These are phyloP conservation scores for Pantherophis guttatus DNA, from an alignment of 2,113 vertebrate genomes.

Conservation along the genomic window DNA sequence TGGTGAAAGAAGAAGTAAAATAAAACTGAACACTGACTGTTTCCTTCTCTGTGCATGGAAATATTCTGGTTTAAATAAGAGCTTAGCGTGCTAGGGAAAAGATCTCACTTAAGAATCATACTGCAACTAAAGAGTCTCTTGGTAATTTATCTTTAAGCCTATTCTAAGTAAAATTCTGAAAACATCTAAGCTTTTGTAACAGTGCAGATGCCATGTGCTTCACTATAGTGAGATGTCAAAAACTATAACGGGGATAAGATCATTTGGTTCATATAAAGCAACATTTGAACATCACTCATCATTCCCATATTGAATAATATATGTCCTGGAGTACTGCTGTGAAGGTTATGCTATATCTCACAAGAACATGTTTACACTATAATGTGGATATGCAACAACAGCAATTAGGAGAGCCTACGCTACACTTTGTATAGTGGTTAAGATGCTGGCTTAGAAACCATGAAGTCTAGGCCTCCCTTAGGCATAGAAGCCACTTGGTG, in stretches of 20 bases:
- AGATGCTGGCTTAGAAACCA: neutral
- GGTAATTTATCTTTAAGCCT: neutral
- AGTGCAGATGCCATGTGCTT: neutral
- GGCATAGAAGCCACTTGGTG: neutral
- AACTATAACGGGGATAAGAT: accelerated
- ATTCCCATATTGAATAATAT: neutral
- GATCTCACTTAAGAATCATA: neutral
- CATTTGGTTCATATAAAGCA: neutral
- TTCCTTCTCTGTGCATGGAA: neutral
- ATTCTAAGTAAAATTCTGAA: neutral
- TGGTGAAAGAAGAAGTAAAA: neutral
- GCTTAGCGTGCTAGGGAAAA: neutral
- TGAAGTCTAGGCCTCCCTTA: neutral
- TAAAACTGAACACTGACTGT: neutral
- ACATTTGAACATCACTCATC: neutral
- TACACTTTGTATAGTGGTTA: neutral
- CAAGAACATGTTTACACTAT: neutral
- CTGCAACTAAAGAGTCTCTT: neutral
- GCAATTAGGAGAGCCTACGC: neutral
- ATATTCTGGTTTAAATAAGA: neutral
- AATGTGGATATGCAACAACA: neutral
- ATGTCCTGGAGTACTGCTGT: neutral
- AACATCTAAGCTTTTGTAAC: neutral
- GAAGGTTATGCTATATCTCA: neutral
- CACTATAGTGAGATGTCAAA: neutral